A percentile compares a stretch with the other conserved stretches of the same genome.
phyloP scores from a whole-genome alignment of 30 jellyfish, hydroid and myxozoan genomes.

The Morbakka virulenta region DNA sequence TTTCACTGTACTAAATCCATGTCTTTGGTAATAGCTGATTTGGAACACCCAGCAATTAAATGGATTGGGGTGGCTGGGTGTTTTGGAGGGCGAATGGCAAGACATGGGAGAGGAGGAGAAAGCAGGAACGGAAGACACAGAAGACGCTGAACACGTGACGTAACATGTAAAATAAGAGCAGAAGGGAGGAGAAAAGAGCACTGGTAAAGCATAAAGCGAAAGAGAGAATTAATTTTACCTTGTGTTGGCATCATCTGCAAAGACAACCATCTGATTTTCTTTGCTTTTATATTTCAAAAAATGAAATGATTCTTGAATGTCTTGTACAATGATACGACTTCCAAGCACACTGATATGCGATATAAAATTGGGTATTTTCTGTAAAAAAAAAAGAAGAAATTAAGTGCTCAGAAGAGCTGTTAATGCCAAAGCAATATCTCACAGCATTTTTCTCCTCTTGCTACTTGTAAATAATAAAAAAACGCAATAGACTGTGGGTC shows the following conservation, averaged over 20 bases:
- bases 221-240: constrained; percentile 15
- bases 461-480: no score
- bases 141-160: not conserved
- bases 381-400: not conserved
- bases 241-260: constrained; percentile 96
- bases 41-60: no score
- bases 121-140: not conserved
- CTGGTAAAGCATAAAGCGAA: not conserved
- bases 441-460: not conserved
- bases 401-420: not conserved
- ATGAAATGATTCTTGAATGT: constrained; percentile 97
- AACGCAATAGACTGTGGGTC: no score
- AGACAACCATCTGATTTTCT: constrained; percentile 83
- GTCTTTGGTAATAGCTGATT: no score
- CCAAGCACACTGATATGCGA: constrained; percentile 64
- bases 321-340: constrained; percentile 90
- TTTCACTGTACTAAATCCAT: no score
- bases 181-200: not conserved
- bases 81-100: no score
- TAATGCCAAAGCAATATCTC: not conserved
- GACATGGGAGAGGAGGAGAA: no score
- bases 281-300: constrained; percentile 81
- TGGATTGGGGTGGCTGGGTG: no score
- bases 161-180: not conserved
- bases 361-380: constrained; percentile 74